Conservation (phyloP, 2,113 vertebrate genomes). For the Cercopithecus mona region DNA sequence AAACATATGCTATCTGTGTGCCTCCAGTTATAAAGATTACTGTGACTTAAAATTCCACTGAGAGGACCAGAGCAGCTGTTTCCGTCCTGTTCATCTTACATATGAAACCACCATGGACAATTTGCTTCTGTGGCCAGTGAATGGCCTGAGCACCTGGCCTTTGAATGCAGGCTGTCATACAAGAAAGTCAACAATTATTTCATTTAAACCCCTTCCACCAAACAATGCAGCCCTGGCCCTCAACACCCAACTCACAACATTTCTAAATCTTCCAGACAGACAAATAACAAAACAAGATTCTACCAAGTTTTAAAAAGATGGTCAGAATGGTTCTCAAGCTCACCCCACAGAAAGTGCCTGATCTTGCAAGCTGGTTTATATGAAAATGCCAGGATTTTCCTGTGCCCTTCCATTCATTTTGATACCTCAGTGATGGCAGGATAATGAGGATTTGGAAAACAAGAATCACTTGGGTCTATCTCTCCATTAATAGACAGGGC, state of each 20-base stretch:
- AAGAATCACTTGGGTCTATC: not conserved
- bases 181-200: conserved; percentile 8
- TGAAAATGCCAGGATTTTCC: accelerated
- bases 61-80: not conserved
- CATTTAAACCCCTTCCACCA: not conserved
- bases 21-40: conserved; percentile 49
- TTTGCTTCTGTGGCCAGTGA: not conserved
- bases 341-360: not conserved
- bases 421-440: conserved; percentile 51
- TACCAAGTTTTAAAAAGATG: conserved; percentile 39
- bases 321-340: not conserved
- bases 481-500: conserved; percentile 19
- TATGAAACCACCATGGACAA: not conserved
- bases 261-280: not conserved
- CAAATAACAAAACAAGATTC: not conserved
- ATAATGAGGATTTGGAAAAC: conserved; percentile 56
- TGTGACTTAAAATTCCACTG: not conserved
- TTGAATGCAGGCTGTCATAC: conserved; percentile 4
- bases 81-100: accelerated
- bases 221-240: not conserved
- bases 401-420: conserved; percentile 50
- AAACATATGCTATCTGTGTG: conserved; percentile 25
- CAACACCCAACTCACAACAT: not conserved
- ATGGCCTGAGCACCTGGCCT: conserved; percentile 8
- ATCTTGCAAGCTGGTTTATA: conserved; percentile 50